Evolutionary conservation across 2,888 invertebrate genomes (phyloP), one percentile per base, ranked within the genome.

Genomic region (Himalopsyche japonica): DNA sequence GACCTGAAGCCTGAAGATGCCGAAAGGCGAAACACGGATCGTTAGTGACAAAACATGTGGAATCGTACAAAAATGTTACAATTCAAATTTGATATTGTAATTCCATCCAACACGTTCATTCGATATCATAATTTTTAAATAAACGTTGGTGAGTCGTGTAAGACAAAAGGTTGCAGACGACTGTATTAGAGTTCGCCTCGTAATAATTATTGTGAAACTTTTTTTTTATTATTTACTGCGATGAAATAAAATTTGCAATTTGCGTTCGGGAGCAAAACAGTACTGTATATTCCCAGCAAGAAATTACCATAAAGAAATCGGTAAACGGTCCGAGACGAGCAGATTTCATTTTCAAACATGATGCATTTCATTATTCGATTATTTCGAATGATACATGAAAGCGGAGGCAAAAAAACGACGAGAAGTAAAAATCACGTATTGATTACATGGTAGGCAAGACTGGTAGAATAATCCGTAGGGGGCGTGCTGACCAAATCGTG

Each of bases 341-440:
- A 8, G 10, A 24, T 24, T 57, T 49, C 49, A 49, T 49, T 49
- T 49, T 49, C 49, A 20, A 49, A 49, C 49, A 49, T 49, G 49
- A 49, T 64, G 24, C 64, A 64, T 64, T 64, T 27, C 70, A 70
- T 70, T 70, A 70, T 70, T 70, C 30, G 70, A 70, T 70, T 30
- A 70, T 70, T 70, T 70, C 70, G 70, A 70, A 70, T 70, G 70
- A 70, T 70, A 70, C 70, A 70, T 70, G 70, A 70, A 70, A 70
- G 27, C 70, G 5, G 70, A 70, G 70, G 70, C 30, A 70, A 70
- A 70, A 70, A 57, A 43, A 43, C 43, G 15, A 30, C 8, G 27
- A 70, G 12, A 30, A 70, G 70, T 27, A 70, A 70, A 70, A 70
- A 30, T 27, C 27, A 70, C 70, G 70, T 30, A 70, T 24, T 70